Base-by-base conservation (phyloP, 2,797 vertebrate species). In the Naso thynnoides region DNA sequence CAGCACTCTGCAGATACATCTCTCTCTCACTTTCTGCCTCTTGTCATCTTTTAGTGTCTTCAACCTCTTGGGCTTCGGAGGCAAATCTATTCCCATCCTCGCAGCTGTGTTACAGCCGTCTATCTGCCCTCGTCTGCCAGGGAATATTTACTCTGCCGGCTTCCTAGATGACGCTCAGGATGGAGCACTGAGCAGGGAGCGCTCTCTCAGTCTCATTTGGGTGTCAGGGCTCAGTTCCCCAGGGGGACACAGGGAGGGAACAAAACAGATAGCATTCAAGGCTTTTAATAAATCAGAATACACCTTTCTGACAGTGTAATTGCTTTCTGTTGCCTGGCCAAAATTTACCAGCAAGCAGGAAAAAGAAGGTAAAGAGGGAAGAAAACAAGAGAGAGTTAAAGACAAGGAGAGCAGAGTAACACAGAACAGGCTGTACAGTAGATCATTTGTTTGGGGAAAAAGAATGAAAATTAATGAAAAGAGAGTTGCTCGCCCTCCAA, bases 401-500 rank as follows among this genome's bases (percentile, higher is more conserved):
- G 83, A 86, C 76, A 79, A 72, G 65, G 67, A 84, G 70, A 82
- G 76, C 53, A 84, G 86, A 77, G 77, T 47, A 95, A 94, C 90
- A 91, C 93, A 93, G 95, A 96, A 93, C 93, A 9, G 93, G 94
- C 94, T 92, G 94, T 96, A 96, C 93, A 95, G 96, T 96, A 96
- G 94, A 97, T 97, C 95, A 96, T 97, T 96, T 96, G 94, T 97
- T 92, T 67, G 77, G 84, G 69, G 86, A 75, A 83, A 91, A 93
- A 93, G 89, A 94, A 97, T 97, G 93, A 96, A 97, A 96, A 95
- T 96, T 96, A 97, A 97, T 97, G 96, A 97, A 97, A 97, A 96
- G 89, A 94, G 95, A 96, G 96, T 97, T 96, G 95, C 95, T 95
- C 94, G 95, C 95, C 95, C 95, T 96, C 90, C 55, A 95, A 95